Evolutionary conservation across 1,140 invertebrate genomes (phyloP), one percentile per base, ranked within the genome.

Genomic region (Phortica variegata): DNA sequence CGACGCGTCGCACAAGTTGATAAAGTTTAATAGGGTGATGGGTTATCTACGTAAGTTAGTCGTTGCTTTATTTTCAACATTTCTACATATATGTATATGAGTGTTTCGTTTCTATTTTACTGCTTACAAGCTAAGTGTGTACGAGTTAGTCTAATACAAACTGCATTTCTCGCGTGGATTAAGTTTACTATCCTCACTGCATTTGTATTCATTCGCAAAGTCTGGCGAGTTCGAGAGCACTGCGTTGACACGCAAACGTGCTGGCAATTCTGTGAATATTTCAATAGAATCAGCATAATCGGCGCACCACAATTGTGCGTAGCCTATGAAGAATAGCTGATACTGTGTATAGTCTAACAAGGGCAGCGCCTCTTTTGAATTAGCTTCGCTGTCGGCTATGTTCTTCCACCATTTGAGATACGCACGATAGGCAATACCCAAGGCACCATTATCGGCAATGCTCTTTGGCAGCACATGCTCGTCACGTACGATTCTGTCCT

Each of bases 401-500:
- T 81, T 87, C 33, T 83, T 81, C 6, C 88, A 58, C 74, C 74
- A 71, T 15, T 65, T 49, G 2, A 48, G 45, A 65, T 94, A 97
- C 2, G 93, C 93, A 75, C 91, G 86, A 76, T 87, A 95, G 0
- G 93, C 90, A 2, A 93, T 92, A 60, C 92, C 89, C 3, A 97
- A 75, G 0, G 93, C 93, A 3, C 92, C 93, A 76, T 96, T 97
- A 66, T 96, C 93, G 6, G 92, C 92, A 34, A 97, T 94, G 63
- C 95, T 93, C 0, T 60, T 47, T 82, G 89, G 69, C 82, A 86
- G 58, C 82, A 88, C 26, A 83, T 87, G 70, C 86, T 89, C 15
- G 87, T 75, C 60, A 77, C 76, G 59, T 13, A 76, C 52, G 0
- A 65, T 60, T 8, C 60, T 69, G 3, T 63, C 47, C 4, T 34